Conservation (phyloP, 2,797 vertebrate species). For the Chelonia mydas region DNA sequence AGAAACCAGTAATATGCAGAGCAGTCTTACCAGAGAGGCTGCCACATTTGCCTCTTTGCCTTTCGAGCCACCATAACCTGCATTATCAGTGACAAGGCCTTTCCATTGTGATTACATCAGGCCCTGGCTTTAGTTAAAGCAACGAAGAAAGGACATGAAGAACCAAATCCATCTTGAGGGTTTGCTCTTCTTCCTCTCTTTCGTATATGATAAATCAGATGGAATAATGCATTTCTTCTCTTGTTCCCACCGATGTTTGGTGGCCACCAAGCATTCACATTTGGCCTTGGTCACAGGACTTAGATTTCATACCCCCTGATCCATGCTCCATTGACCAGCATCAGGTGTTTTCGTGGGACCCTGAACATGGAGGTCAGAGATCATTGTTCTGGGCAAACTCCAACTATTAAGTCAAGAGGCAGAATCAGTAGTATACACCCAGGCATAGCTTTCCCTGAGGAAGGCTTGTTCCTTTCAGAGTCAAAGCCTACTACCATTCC, state of each 20-base stretch:
- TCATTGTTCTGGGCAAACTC: not conserved
- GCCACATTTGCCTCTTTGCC: too few relatives aligned
- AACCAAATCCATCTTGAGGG: not conserved
- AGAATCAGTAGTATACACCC: not conserved
- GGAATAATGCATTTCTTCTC: not conserved
- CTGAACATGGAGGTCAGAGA: not conserved
- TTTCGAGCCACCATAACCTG: too few relatives aligned
- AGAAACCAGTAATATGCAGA: too few relatives aligned
- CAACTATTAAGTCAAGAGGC: not conserved
- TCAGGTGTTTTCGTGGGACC: not conserved
- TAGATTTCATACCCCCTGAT: not conserved
- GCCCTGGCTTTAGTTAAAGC: too few relatives aligned
- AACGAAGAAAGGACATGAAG: not conserved
- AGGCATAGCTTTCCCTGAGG: not conserved
- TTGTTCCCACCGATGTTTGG: not conserved
- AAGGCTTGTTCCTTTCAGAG: not conserved
- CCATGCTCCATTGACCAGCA: not conserved
- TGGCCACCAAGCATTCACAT: not conserved
- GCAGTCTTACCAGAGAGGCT: too few relatives aligned
- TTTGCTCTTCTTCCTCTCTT: not conserved
- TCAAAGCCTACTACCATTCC: not conserved
- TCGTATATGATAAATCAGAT: not conserved
- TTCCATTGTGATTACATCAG: too few relatives aligned
- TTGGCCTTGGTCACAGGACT: not conserved
- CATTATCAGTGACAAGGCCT: too few relatives aligned